Evolutionary conservation across 2,888 invertebrate genomes (phyloP), one percentile per base, ranked within the genome.

Genomic region (Campaea margaritaria): DNA sequence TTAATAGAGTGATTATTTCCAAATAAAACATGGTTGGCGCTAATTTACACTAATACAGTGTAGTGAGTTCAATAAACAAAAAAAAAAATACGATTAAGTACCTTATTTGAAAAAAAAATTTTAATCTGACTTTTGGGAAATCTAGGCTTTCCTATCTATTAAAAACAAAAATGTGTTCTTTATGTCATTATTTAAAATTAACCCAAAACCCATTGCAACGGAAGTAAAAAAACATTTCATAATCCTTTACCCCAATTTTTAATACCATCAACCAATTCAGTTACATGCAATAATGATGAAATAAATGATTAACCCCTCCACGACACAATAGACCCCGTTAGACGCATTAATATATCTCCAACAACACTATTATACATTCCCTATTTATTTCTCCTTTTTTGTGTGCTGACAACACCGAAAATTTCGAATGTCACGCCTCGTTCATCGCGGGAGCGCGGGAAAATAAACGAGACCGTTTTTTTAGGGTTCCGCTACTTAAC

Each of bases 351-450:
- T 86, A 87, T 85, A 80, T 85, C 79, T 82, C 85, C 81, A 84
- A 85, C 82, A 85, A 85, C 82, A 82, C 84, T 83, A 85, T 59
- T 59, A 54, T 36, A 54, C 49, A 54, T 87, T 83, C 85, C 85
- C 83, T 76, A 76, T 76, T 78, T 77, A 58, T 61, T 64, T 79
- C 78, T 68, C 65, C 71, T 81, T 85, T 86, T 85, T 86, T 86
- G 76, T 81, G 65, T 62, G 79, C 85, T 86, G 85, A 83, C 86
- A 86, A 72, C 72, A 70, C 76, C 83, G 81, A 83, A 86, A 83
- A 86, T 90, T 90, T 89, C 82, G 68, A 90, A 86, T 91, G 91
- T 91, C 91, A 91, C 91, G 91, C 87, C 90, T 91, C 84, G 89
- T 91, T 89, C 89, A 85, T 85, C 84, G 86, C 78, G 70, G 75